A percentile compares a stretch with the other conserved stretches of the same genome.
These are phyloP conservation scores for Falco cherrug DNA, from an alignment of 2,797 vertebrate genomes.

Conservation along the genomic window DNA sequence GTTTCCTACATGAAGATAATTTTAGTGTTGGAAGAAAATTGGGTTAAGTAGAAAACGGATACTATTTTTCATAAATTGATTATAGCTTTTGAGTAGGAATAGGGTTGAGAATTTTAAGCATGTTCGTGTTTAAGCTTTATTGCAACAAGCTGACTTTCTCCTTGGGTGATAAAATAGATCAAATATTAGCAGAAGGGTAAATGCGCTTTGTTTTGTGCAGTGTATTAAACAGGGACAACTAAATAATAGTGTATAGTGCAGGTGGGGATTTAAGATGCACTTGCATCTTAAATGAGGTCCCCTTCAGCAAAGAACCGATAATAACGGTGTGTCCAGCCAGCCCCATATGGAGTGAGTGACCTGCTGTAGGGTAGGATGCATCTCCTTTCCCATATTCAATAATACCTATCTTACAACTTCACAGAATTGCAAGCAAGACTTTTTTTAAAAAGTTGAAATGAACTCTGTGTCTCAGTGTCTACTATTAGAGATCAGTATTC, in stretches of 20 bases:
- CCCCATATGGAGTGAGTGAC: fast-evolving
- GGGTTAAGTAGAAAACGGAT: not conserved
- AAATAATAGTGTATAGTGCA: not conserved
- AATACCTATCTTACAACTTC: not conserved
- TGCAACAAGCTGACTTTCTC: not conserved
- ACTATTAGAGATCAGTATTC: not conserved
- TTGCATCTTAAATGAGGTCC: not conserved
- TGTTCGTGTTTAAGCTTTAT: not conserved
- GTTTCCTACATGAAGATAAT: not conserved
- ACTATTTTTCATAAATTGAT: not conserved
- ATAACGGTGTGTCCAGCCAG: fast-evolving
- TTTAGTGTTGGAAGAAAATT: not conserved
- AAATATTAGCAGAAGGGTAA: not conserved
- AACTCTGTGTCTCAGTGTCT: not conserved
- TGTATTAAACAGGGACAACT: not conserved
- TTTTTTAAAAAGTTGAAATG: not conserved
- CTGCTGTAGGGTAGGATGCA: not conserved
- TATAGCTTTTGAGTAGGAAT: not conserved
- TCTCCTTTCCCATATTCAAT: not conserved
- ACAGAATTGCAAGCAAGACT: not conserved
- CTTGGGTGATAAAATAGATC: not conserved
- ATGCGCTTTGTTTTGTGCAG: not conserved
- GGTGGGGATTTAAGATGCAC: not conserved
- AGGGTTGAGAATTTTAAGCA: not conserved
- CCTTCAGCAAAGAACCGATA: not conserved